Conservation (phyloP, 2,888 invertebrate genomes). For the Fragum fragum region DNA sequence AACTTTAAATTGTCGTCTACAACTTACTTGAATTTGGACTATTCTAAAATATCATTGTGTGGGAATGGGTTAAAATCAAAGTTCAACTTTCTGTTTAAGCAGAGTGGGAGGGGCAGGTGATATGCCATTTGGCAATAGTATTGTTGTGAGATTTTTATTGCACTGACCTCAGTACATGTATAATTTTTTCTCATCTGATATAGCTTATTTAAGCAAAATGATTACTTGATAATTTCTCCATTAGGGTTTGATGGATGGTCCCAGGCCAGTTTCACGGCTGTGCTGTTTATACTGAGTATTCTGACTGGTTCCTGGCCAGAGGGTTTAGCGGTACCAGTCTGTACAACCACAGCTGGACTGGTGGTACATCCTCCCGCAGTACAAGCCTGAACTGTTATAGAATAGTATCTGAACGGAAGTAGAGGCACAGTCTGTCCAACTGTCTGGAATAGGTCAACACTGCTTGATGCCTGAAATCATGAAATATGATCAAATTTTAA, state of each 20-base stretch:
- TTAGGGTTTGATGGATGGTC: constrained; percentile 76
- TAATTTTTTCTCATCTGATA: no score
- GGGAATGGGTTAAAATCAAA: no score
- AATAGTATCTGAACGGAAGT: constrained; percentile 76
- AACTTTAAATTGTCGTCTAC: no score
- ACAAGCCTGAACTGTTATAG: constrained; percentile 77
- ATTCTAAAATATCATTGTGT: no score
- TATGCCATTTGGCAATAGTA: no score
- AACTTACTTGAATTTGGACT: no score
- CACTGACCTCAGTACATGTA: no score
- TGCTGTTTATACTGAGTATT: constrained; percentile 70
- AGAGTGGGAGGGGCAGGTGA: no score
- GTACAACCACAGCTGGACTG: constrained; percentile 69
- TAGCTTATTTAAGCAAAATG: no score
- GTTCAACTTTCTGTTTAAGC: no score
- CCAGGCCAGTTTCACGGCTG: constrained; percentile 77
- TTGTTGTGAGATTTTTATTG: no score
- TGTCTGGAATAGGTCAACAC: constrained; percentile 70
- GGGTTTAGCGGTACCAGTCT: constrained; percentile 77
- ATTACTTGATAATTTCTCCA: constrained; percentile 80
- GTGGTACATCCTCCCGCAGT: constrained; percentile 80
- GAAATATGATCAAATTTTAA: no score
- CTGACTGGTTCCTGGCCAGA: constrained; percentile 74
- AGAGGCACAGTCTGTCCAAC: constrained; percentile 72
- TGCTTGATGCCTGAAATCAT: constrained; percentile 66